phyloP scores from a whole-genome alignment of 2,113 vertebrate species.

The Daphoenositta chrysoptera region DNA sequence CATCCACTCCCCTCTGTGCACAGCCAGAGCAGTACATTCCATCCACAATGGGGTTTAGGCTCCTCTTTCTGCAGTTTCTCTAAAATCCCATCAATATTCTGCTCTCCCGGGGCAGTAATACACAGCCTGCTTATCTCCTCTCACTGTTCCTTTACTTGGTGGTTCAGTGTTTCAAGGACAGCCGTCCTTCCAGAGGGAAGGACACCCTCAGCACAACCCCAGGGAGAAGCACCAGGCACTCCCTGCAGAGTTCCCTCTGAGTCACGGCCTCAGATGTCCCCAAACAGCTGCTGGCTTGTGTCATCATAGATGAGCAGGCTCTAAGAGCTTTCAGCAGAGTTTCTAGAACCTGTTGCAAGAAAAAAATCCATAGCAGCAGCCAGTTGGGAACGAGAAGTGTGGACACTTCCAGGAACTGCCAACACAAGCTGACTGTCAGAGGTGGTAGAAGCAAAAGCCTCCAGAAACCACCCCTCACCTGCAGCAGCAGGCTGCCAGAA shows the following conservation, averaged over 20 bases:
- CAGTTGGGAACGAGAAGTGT: background rate
- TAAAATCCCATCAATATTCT: background rate
- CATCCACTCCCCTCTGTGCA: background rate
- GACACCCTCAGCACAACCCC: background rate
- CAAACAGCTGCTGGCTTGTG: background rate
- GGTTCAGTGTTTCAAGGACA: background rate
- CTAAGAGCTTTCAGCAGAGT: background rate
- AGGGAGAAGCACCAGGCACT: background rate
- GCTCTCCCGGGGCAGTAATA: background rate
- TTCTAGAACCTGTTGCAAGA: background rate
- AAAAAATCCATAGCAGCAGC: background rate
- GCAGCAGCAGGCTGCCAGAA: background rate
- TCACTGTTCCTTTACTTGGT: background rate
- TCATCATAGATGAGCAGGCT: background rate
- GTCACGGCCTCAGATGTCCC: background rate
- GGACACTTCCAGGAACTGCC: background rate
- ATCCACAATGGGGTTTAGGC: rapidly evolving
- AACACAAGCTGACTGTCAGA: background rate
- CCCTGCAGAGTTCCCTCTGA: background rate
- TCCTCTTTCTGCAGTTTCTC: background rate
- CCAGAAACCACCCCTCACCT: background rate
- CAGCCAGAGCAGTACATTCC: background rate
- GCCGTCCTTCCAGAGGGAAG: background rate
- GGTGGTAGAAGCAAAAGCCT: background rate
- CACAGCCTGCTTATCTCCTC: background rate